Conservation (phyloP, 2,888 invertebrate species). For the Meta bourneti region DNA sequence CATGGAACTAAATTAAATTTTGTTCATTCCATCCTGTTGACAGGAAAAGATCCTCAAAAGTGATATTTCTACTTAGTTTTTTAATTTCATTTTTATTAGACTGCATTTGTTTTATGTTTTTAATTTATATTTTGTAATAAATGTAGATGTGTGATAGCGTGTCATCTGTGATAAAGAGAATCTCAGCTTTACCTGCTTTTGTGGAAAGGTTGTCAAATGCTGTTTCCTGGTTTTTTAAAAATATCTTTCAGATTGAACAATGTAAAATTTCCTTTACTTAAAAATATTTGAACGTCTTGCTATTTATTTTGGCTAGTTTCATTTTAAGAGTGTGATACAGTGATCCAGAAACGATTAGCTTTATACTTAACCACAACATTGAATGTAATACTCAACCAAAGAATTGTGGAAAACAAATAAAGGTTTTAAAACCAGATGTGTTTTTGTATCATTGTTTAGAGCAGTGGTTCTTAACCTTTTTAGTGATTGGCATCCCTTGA, state of each 20-base stretch:
- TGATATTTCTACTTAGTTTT: constrained; percentile 41
- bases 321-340: neutral
- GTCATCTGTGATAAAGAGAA: constrained; percentile 48
- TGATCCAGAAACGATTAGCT: neutral
- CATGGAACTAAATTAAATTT: neutral
- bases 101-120: constrained; percentile 12
- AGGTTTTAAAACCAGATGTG: constrained; percentile 9
- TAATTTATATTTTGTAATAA: constrained; percentile 18
- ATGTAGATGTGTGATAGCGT: constrained; percentile 29
- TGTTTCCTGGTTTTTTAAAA: neutral
- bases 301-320: neutral
- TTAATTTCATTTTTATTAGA: neutral
- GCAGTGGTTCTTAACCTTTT: no score
- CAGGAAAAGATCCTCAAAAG: neutral
- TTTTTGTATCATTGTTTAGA: neutral
- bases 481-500: no score
- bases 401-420: constrained; percentile 56
- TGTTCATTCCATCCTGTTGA: neutral
- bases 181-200: constrained; percentile 25
- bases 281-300: neutral
- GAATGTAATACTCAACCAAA: constrained; percentile 53
- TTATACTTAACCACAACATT: constrained; percentile 9
- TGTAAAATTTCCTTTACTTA: neutral
- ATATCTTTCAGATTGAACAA: constrained; percentile 2
- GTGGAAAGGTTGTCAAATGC: neutral